Conservation (phyloP, 2,797 vertebrate species). For the Oophaga sylvatica region DNA sequence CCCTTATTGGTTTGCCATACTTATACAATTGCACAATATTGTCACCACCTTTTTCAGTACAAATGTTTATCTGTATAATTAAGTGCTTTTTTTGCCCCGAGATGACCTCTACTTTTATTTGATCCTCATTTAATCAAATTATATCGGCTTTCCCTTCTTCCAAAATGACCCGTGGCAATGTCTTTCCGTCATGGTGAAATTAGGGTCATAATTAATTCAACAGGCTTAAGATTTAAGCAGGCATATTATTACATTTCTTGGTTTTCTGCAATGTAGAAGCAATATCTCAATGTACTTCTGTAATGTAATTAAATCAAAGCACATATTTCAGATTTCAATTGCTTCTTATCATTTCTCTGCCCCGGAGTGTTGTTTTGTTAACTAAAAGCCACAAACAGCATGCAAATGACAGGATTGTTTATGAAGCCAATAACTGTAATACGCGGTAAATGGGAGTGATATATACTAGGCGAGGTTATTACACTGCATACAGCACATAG, state of each 20-base stretch:
- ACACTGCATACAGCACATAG: neutral
- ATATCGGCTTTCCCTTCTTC: conserved; percentile 12
- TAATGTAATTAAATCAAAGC: conserved; percentile 52
- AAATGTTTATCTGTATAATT: neutral
- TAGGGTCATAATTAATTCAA: conserved; percentile 43
- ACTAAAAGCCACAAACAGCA: conserved; percentile 41
- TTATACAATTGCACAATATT: neutral
- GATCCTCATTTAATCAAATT: conserved; percentile 21
- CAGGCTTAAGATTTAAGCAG: conserved; percentile 14
- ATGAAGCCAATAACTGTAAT: conserved; percentile 38
- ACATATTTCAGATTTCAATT: conserved; percentile 50
- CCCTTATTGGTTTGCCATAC: neutral
- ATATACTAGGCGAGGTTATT: neutral
- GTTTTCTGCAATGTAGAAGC: conserved; percentile 8
- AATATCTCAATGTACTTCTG: conserved; percentile 32
- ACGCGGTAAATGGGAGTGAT: neutral
- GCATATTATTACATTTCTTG: conserved; percentile 36
- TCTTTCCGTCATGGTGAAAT: conserved; percentile 7
- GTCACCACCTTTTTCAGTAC: conserved; percentile 1
- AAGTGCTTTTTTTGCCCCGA: neutral
- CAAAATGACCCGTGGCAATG: conserved; percentile 9
- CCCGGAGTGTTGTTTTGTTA: conserved; percentile 45
- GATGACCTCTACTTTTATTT: conserved; percentile 15
- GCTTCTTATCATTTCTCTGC: conserved; percentile 40
- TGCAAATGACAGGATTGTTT: conserved; percentile 45